A percentile compares a stretch with the other conserved stretches of the same genome.
Conservation (phyloP, 1,140 invertebrate genomes). For the Philaenus spumarius region DNA sequence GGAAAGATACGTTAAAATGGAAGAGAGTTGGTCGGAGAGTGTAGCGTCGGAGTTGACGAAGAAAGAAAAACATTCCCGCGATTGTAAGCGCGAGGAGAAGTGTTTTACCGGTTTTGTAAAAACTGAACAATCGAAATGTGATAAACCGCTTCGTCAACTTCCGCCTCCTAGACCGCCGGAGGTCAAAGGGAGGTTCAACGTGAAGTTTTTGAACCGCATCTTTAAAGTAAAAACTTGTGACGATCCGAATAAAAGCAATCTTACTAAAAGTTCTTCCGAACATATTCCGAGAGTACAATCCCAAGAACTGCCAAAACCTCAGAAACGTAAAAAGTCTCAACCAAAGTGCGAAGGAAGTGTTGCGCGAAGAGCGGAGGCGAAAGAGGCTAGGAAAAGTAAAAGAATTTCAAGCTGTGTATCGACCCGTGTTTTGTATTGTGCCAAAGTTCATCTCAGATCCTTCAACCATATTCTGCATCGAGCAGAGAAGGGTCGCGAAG, state of each 20-base stretch:
- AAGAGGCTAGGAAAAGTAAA: too few relatives aligned
- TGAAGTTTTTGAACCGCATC: too few relatives aligned
- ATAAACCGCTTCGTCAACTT: background rate
- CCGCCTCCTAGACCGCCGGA: slow-evolving; percentile 18
- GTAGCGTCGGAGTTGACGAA: background rate
- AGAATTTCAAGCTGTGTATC: background rate
- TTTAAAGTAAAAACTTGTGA: too few relatives aligned
- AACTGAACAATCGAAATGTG: background rate
- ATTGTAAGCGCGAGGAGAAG: background rate
- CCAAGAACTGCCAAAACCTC: too few relatives aligned
- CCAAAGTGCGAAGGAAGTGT: too few relatives aligned
- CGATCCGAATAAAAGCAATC: too few relatives aligned
- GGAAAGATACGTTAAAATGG: background rate
- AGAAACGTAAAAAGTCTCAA: too few relatives aligned
- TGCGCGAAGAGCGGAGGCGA: too few relatives aligned
- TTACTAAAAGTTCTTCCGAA: too few relatives aligned
- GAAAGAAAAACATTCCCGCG: slow-evolving; percentile 4
- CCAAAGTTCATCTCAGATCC: slow-evolving; percentile 18
- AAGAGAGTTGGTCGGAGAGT: slow-evolving; percentile 6
- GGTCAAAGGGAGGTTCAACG: background rate
- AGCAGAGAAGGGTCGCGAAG: background rate
- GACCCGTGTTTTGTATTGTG: slow-evolving; percentile 21
- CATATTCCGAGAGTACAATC: too few relatives aligned
- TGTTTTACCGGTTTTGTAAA: background rate
- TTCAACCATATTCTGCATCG: slow-evolving; percentile 25